phyloP scores from a whole-genome alignment of 2,113 vertebrate genomes.

The Leuciscus idus region DNA sequence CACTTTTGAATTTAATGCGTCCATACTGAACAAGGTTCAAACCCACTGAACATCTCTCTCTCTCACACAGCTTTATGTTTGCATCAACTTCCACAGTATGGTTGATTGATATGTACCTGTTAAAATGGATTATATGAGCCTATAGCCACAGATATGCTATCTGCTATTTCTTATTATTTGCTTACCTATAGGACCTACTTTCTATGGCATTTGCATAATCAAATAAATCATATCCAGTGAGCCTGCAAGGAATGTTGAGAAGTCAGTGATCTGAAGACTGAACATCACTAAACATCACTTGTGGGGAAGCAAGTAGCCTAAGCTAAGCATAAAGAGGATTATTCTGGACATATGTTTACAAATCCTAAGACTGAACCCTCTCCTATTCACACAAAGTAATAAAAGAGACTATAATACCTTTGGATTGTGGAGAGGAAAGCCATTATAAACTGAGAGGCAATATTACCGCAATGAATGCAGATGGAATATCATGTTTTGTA shows the following conservation, averaged over 20 bases:
- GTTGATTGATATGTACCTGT: neutral
- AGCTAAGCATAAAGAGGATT: neutral
- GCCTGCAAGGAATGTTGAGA: neutral
- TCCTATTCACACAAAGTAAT: neutral
- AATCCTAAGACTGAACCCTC: neutral
- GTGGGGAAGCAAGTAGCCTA: neutral
- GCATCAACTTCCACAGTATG: neutral
- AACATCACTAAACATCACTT: neutral
- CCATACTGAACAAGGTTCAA: neutral
- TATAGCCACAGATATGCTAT: neutral
- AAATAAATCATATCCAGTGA: neutral
- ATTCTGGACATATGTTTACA: neutral
- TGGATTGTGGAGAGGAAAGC: conserved; percentile 13
- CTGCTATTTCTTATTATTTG: neutral
- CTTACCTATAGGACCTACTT: neutral
- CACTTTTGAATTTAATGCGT: too few species aligned
- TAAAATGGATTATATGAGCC: neutral
- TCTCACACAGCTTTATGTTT: neutral
- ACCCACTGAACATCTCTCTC: neutral
- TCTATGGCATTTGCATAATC: neutral
- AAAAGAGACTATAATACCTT: neutral
- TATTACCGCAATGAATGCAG: conserved; percentile 1
- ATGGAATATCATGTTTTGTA: conserved; percentile 14
- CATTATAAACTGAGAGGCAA: conserved; percentile 13
- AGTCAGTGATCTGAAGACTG: neutral